A percentile compares a stretch with the other conserved stretches of the same genome.
Conservation (phyloP, 2,888 invertebrate genomes). For the Melanophora roralis region DNA sequence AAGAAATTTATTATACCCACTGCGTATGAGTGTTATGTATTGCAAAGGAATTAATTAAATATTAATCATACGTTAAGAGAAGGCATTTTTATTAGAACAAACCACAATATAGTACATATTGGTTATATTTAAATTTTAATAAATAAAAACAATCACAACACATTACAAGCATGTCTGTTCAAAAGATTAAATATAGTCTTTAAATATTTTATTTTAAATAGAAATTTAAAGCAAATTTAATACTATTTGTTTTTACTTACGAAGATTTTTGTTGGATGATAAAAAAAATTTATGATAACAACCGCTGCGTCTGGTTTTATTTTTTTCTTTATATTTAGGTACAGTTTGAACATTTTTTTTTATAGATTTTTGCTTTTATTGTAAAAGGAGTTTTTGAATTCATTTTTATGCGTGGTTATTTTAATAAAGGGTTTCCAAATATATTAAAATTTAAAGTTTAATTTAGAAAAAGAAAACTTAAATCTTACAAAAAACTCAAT, state of each 20-base stretch:
- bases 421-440: not conserved
- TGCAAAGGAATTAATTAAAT: not conserved
- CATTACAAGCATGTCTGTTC: no score
- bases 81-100: no score
- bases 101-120: no score
- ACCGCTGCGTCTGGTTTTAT: constrained; percentile 8
- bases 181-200: no score
- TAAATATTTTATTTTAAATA: not conserved
- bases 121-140: no score
- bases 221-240: not conserved
- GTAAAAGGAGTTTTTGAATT: not conserved
- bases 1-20: not conserved
- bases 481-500: no score
- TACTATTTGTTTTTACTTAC: constrained; percentile 7
- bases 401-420: not conserved
- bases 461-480: no score
- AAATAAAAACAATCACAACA: no score
- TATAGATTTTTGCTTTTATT: constrained; percentile 1
- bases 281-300: constrained; percentile 10
- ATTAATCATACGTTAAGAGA: constrained; percentile 33
- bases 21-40: constrained; percentile 23
- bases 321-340: not conserved
- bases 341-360: constrained; percentile 14
- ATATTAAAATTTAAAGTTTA: no score
- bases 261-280: not conserved